Percentiles rank a stretch among this genome's conserved stretches.
These are phyloP conservation scores for Gymnoscopelus microlampas DNA, from an alignment of 2,797 vertebrate genomes.

Conservation along the genomic window DNA sequence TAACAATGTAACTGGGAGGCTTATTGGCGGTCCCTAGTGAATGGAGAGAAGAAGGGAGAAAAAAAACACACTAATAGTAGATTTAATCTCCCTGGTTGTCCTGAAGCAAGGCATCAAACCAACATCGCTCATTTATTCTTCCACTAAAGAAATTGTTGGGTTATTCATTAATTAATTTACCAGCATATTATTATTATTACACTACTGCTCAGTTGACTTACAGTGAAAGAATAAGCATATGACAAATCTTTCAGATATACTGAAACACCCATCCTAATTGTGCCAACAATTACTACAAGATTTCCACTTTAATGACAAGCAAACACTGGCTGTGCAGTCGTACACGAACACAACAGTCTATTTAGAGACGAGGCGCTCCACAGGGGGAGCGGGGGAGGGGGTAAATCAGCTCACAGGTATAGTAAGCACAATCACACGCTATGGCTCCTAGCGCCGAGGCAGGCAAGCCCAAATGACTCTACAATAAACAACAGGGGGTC, in stretches of 20 bases:
- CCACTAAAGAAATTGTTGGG: too few relatives aligned
- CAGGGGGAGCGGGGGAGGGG: constrained; percentile 47
- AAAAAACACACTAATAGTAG: not conserved
- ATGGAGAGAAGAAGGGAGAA: not conserved
- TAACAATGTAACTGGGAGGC: constrained; percentile 14
- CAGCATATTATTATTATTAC: not conserved
- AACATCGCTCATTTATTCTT: too few relatives aligned
- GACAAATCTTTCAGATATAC: too few relatives aligned
- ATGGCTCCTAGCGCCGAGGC: constrained; percentile 36
- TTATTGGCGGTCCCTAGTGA: not conserved
- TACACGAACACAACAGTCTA: constrained; percentile 35
- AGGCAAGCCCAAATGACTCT: constrained; percentile 39
- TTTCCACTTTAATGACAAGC: not conserved
- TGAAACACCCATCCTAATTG: too few relatives aligned
- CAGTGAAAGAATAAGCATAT: too few relatives aligned
- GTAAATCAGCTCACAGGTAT: constrained; percentile 50
- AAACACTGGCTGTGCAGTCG: not conserved
- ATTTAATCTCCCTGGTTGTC: not conserved
- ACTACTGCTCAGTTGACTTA: too few relatives aligned
- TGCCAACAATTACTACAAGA: not conserved
- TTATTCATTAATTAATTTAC: too few relatives aligned
- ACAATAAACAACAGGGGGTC: constrained; percentile 55
- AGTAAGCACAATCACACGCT: constrained; percentile 44
- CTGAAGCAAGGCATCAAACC: not conserved
- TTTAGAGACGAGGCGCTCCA: constrained; percentile 40